These are phyloP conservation scores for Natrix natrix DNA, from an alignment of 2,797 vertebrate species.

Conservation along the genomic window DNA sequence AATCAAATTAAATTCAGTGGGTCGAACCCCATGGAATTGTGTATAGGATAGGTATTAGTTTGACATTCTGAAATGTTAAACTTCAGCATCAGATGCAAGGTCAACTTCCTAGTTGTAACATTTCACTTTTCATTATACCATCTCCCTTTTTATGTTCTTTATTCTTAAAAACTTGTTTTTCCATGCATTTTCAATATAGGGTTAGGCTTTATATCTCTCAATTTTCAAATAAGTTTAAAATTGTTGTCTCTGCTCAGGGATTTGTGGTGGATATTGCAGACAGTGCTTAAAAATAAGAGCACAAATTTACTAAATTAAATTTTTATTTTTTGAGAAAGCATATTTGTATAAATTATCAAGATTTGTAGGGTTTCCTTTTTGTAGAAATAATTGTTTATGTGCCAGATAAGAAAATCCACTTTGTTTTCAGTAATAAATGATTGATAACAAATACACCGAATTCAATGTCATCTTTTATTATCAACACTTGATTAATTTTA, in stretches of 20 bases:
- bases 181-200: slow-evolving; percentile 64
- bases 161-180: slow-evolving; percentile 65
- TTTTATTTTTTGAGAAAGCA: slow-evolving; percentile 92
- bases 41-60: slow-evolving; percentile 50
- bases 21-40: background rate
- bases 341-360: slow-evolving; percentile 98
- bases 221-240: slow-evolving; percentile 63
- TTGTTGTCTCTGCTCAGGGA: slow-evolving; percentile 94
- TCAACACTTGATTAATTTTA: background rate
- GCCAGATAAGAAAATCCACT: slow-evolving; percentile 83
- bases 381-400: slow-evolving; percentile 88
- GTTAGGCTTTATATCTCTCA: slow-evolving; percentile 68
- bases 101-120: slow-evolving; percentile 60
- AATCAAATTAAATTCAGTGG: background rate
- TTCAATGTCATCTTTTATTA: slow-evolving; percentile 47
- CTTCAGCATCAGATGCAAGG: slow-evolving; percentile 60
- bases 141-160: slow-evolving; percentile 51
- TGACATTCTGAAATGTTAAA: slow-evolving; percentile 64
- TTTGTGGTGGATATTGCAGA: slow-evolving; percentile 87
- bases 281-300: slow-evolving; percentile 84
- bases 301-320: slow-evolving; percentile 97
- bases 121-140: slow-evolving; percentile 55
- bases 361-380: slow-evolving; percentile 94
- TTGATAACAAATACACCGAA: slow-evolving; percentile 76
- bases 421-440: slow-evolving; percentile 92